These are phyloP conservation scores for Hyles euphorbiae DNA, from an alignment of 1,140 invertebrate genomes.

Conservation along the genomic window DNA sequence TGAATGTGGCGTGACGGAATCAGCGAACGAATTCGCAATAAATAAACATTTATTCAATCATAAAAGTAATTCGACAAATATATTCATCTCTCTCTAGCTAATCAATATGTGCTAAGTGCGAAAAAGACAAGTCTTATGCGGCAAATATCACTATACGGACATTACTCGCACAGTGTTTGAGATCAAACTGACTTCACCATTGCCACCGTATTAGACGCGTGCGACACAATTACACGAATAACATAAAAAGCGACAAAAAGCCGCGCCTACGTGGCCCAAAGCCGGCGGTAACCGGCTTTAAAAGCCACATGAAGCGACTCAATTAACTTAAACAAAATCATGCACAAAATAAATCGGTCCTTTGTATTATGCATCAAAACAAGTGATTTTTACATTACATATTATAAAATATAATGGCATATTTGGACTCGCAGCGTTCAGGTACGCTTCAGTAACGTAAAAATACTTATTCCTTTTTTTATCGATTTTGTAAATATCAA, in stretches of 20 bases:
- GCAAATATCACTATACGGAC: background rate
- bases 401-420: slow-evolving; percentile 21
- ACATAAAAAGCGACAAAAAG: slow-evolving; percentile 21
- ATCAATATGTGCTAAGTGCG: background rate
- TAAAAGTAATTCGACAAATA: too few species aligned
- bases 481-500: slow-evolving; percentile 15
- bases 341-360: slow-evolving; percentile 15
- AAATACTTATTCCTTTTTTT: slow-evolving; percentile 11
- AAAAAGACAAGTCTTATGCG: slow-evolving; percentile 1
- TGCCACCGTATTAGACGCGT: slow-evolving; percentile 21
- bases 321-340: slow-evolving; percentile 9
- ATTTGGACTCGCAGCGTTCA: slow-evolving; percentile 19
- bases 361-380: slow-evolving; percentile 19
- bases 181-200: slow-evolving; percentile 52
- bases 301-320: slow-evolving; percentile 4
- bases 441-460: slow-evolving; percentile 15
- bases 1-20: slow-evolving; percentile 5
- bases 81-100: slow-evolving; percentile 1
- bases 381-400: slow-evolving; percentile 15
- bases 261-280: background rate
- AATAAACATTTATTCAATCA: too few species aligned
- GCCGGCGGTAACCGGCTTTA: background rate
- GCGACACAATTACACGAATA: slow-evolving; percentile 7
- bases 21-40: too few species aligned
- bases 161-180: slow-evolving; percentile 28